Evolutionary conservation across 2,888 invertebrate genomes (phyloP), one percentile per base, ranked within the genome.

Genomic region (Hypomecis punctinalis): DNA sequence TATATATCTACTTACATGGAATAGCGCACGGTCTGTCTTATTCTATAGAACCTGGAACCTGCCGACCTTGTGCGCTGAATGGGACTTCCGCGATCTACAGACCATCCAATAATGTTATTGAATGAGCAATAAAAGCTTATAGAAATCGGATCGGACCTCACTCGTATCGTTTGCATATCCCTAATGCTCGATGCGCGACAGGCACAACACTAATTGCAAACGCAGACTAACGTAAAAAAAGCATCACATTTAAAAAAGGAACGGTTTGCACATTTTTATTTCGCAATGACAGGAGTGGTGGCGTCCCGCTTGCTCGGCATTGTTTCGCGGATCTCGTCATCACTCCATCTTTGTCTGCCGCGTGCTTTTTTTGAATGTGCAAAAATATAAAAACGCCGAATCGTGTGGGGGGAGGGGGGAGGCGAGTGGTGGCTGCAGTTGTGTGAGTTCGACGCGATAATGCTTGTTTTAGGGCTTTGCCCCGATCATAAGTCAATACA

Each of bases 311-410:
- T 82, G 78, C 87, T 74, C 92, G 74, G 82, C 81, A 90, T 91
- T 91, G 91, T 92, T 89, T 79, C 74, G 76, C 76, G 77, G 81
- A 81, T 80, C 86, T 86, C 91, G 89, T 91, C 92, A 91, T 89
- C 91, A 90, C 84, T 91, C 91, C 91, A 90, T 92, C 92, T 92
- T 93, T 92, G 90, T 93, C 93, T 91, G 85, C 81, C 88, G 82
- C 88, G 82, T 79, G 70, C 85, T 91, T 91, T 92, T 92, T 92
- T 91, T 89, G 81, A 90, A 90, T 90, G 90, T 91, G 91, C 90
- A 91, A 91, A 91, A 93, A 92, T 91, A 91, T 93, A 93, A 91
- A 93, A 93, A 91, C 91, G 85, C 89, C 88, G 88, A 91, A 86
- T 86, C 89, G 89, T 80, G 83, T 70, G 84, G 85, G 72, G 84